Conservation (phyloP, 2,888 invertebrate species). For the Ornithoptera alexandrae region DNA sequence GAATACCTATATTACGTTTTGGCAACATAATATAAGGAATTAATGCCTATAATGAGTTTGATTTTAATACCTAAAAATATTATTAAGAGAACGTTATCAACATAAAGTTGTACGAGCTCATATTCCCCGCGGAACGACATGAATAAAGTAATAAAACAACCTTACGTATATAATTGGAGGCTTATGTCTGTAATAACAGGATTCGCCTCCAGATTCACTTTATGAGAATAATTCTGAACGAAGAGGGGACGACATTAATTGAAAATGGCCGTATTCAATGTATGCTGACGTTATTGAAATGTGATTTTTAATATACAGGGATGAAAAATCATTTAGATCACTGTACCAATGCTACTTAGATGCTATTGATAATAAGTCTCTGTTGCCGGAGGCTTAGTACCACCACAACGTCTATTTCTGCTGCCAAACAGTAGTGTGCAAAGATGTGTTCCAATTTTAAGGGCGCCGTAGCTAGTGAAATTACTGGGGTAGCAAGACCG, state of each 20-base stretch:
- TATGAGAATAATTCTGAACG: conserved; percentile 29
- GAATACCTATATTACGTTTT: no score
- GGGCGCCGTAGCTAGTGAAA: no score
- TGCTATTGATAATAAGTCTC: neutral
- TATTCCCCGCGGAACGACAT: conserved; percentile 18
- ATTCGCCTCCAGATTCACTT: conserved; percentile 26
- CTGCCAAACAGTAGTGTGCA: no score
- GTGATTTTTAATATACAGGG: neutral
- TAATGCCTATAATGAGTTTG: neutral
- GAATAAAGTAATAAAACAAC: conserved; percentile 26
- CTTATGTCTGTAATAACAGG: conserved; percentile 28
- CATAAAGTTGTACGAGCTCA: conserved; percentile 20
- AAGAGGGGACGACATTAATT: conserved; percentile 30
- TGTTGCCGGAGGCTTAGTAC: neutral
- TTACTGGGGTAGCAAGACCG: no score
- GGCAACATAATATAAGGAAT: neutral
- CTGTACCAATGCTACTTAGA: neutral
- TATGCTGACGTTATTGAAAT: conserved; percentile 23
- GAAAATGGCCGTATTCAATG: conserved; percentile 25
- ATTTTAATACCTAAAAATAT: neutral
- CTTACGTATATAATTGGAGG: conserved; percentile 28
- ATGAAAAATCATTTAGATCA: neutral
- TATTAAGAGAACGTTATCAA: conserved; percentile 7
- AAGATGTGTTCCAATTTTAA: no score
- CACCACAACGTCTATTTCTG: no score